Conservation (phyloP, 2,888 invertebrate genomes). For the Dasypolia templi region DNA sequence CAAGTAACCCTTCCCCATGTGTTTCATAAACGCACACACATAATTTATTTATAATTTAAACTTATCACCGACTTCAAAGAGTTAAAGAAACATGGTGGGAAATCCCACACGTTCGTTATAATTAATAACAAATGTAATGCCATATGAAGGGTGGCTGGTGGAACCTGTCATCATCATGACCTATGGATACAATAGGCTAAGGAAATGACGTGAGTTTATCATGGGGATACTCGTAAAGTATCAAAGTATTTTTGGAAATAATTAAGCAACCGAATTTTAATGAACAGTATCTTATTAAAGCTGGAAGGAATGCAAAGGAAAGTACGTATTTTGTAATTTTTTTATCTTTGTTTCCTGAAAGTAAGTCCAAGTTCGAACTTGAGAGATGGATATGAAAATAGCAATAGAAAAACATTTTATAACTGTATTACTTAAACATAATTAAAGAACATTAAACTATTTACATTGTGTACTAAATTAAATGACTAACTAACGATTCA, state of each 20-base stretch:
- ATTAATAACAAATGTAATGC: conserved; percentile 58
- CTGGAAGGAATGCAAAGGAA: no score
- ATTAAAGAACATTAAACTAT: no score
- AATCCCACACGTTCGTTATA: conserved; percentile 60
- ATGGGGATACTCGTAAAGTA: background rate
- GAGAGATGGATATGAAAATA: background rate
- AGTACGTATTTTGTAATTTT: background rate
- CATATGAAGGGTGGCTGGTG: conserved; percentile 43
- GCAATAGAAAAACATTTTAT: background rate
- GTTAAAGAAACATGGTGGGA: conserved; percentile 54
- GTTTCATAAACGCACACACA: conserved; percentile 42
- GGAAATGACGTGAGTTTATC: conserved; percentile 24
- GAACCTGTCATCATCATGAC: conserved; percentile 48
- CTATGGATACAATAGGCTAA: conserved; percentile 29
- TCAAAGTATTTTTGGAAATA: conserved; percentile 11
- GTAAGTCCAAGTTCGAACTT: background rate
- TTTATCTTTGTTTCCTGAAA: background rate
- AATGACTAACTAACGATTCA: no score
- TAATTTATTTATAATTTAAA: conserved; percentile 64
- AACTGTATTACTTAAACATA: background rate
- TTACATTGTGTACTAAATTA: no score
- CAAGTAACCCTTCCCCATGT: conserved; percentile 38
- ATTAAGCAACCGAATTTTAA: background rate
- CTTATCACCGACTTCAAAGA: conserved; percentile 60
- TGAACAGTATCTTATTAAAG: no score